phyloP scores from a whole-genome alignment of 2,113 vertebrate species.

The pig (Sus scrofa) region T2T-Sscrofa CM000820.6:78773001-78773500 shows the following conservation, averaged over 20 bases:
- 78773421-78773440: not conserved
- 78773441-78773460: not conserved
- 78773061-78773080: not conserved
- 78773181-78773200: not conserved
- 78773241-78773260: not conserved
- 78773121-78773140: not conserved
- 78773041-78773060: not conserved
- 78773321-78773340: not conserved
- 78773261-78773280: not conserved
- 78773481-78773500: not conserved
- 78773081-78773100: not conserved
- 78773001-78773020: not conserved
- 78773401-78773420: not conserved
- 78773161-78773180: not conserved
- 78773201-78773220: not conserved
- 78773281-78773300: not conserved
- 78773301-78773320: not conserved
- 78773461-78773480: not conserved
- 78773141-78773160: not conserved
- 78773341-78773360: not conserved
- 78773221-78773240: constrained; percentile 5
- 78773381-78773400: not conserved
- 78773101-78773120: not conserved
- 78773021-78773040: not conserved
- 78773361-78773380: not conserved